These are phyloP conservation scores for Hydropotes inermis DNA, from an alignment of 2,113 vertebrate species.

Conservation along the genomic window DNA sequence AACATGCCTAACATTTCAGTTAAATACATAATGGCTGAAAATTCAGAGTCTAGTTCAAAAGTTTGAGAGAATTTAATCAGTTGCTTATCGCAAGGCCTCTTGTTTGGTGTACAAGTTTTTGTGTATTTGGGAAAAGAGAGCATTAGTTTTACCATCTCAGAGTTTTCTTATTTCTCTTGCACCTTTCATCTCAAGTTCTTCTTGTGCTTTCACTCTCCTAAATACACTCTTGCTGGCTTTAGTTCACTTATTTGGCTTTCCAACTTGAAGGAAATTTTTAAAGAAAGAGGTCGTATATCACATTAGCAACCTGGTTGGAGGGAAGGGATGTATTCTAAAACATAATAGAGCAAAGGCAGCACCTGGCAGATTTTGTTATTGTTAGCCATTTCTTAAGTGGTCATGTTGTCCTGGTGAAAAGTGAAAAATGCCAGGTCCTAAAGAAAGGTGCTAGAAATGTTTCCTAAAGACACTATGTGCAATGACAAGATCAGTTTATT, in stretches of 20 bases:
- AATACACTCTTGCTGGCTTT: neutral
- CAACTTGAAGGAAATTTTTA: neutral
- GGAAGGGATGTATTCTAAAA: neutral
- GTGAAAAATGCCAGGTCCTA: neutral
- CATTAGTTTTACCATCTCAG: neutral
- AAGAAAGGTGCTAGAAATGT: neutral
- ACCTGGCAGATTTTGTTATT: neutral
- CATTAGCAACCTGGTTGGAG: slow-evolving; percentile 33
- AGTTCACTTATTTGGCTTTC: neutral
- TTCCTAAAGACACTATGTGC: neutral
- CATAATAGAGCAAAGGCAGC: neutral
- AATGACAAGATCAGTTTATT: neutral
- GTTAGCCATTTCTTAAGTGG: neutral
- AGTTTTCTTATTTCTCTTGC: neutral
- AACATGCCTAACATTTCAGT: neutral
- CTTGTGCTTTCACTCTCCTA: neutral
- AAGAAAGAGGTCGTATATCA: slow-evolving; percentile 21
- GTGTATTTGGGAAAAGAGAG: neutral
- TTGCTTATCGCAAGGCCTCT: neutral
- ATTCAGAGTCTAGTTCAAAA: slow-evolving; percentile 12
- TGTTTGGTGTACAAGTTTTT: neutral
- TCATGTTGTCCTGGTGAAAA: neutral
- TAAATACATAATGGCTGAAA: neutral
- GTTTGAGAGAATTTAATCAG: neutral
- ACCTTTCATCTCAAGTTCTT: neutral